Evolutionary conservation across 2,113 vertebrate genomes (phyloP), one percentile per base, ranked within the genome.

Genomic region (Nyctibius bracteatus): DNA sequence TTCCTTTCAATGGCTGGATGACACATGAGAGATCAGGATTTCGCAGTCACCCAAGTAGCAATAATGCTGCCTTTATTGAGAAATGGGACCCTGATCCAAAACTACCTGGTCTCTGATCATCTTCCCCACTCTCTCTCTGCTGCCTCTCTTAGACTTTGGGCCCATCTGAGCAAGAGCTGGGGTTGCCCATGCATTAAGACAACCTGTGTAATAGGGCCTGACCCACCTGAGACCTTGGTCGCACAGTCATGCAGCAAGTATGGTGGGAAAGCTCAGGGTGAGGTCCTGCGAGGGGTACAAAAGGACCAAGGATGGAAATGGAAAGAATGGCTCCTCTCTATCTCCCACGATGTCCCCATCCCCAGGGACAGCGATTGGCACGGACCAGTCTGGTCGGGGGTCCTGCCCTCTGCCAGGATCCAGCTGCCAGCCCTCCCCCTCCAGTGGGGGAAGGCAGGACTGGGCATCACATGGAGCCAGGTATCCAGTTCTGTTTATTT

Each of bases 401-500:
- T 92, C 30, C 55, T 74, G 37, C 6, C 22, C 16, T 81, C 86
- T 5, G 6, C 43, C 30, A 28, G 25, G 22, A 84, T 44, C 16
- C 28, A 54, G 68, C 7, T 86, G 68, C 77, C 41, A 88, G 72
- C 33, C 21, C 18, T n/a, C 28, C 22, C 37, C 19, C 37, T 55
- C 54, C 10, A 14, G 33, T 9, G 4, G 2, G 13, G 35, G 31
- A 41, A 82, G 46, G 51, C 33, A 75, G 33, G 59, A 51, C 44
- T 24, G 37, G 58, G 54, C 59, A 92, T 80, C 9, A 18, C 62
- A 93, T 35, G 39, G 12, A 52, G 39, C 39, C 46, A 58, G 72
- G 88, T 96, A 88, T 97, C 77, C 43, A 65, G 81, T 96, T 97
- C 96, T 96, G 43, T 73, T 97, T 95, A 97, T 96, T 97, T 96